Base-by-base conservation (phyloP, 2,113 vertebrate genomes). In the Casuarius casuarius region DNA sequence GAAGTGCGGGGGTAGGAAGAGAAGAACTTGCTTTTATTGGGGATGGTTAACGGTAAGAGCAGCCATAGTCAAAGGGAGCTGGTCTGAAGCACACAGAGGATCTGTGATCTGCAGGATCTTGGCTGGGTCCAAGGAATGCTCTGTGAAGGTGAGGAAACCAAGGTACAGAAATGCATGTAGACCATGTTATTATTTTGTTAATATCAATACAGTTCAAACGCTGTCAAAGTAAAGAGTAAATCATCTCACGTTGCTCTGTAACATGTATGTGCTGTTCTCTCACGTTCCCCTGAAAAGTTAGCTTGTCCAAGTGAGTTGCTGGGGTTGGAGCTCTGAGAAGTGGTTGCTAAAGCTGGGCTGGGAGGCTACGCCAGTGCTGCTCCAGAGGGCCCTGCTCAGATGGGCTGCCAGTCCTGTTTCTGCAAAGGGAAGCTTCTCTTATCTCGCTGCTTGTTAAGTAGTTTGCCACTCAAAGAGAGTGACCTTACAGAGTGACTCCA, bases 1-100 rank as follows among this genome's bases (percentile, higher is more conserved):
- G 96, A 97, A 97, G 90, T 93, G 93, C 83, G 95, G 87, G 95
- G 90, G 96, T 85, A 95, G 84, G 75, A 94, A 62, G 78, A 89
- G 74, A 92, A 82, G 59, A 89, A 89, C 46, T 46, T 2, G 16
- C 54, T 73, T 75, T 46, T 72, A 19, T 5, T 91, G 87, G 29
- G 58, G 93, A 61, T 89, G 62, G 52, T 67, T 85, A 51, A n/a
- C 4, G 0, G 46, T 85, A 49, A 83, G 72, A 95, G 54, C 75
- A 63, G 75, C 75, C 38, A 0, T 22, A 42, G 73, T 73, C 63
- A 77, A 46, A 10, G 2, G 7, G 71, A 90, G 75, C 62, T 94
- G 44, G 29, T 58, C 81, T 87, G 67, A 73, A 75, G 73, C 14
- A 4, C 5, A 15, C 23, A 81, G 67, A 70, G 20, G 58, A 83